Percentiles rank a stretch among this genome's conserved stretches.
These are phyloP conservation scores for Petrocephalus sullivani DNA, from an alignment of 2,797 vertebrate species.

Conservation along the genomic window DNA sequence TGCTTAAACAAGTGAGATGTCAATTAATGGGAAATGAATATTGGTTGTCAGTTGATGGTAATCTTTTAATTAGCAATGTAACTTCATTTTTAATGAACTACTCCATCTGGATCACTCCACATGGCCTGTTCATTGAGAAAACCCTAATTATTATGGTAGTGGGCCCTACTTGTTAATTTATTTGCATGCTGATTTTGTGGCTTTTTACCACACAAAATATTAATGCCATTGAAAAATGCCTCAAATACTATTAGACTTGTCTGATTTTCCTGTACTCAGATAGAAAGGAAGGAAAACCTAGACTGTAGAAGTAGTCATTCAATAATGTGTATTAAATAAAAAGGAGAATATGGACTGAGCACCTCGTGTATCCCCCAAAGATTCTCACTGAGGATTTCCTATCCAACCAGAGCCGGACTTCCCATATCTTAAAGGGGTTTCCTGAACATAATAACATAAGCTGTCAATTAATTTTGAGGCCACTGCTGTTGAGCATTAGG, in stretches of 20 bases:
- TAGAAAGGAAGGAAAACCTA: neutral
- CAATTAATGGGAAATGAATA: neutral
- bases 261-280: neutral
- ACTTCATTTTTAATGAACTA: neutral
- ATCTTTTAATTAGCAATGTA: neutral
- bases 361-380: neutral
- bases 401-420: neutral
- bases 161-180: neutral
- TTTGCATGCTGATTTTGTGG: neutral
- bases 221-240: neutral
- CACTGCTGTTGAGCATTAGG: conserved; percentile 32
- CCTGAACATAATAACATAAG: conserved; percentile 34
- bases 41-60: neutral
- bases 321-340: neutral
- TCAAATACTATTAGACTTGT: neutral
- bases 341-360: neutral
- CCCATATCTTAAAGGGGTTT: conserved; percentile 25
- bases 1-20: neutral
- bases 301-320: neutral
- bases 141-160: neutral
- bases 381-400: neutral
- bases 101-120: neutral
- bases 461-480: conserved; percentile 39
- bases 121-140: neutral
- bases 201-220: neutral